Evolutionary conservation across 2,888 invertebrate species (phyloP).

Genomic region (Drosophila meridiana): DNA sequence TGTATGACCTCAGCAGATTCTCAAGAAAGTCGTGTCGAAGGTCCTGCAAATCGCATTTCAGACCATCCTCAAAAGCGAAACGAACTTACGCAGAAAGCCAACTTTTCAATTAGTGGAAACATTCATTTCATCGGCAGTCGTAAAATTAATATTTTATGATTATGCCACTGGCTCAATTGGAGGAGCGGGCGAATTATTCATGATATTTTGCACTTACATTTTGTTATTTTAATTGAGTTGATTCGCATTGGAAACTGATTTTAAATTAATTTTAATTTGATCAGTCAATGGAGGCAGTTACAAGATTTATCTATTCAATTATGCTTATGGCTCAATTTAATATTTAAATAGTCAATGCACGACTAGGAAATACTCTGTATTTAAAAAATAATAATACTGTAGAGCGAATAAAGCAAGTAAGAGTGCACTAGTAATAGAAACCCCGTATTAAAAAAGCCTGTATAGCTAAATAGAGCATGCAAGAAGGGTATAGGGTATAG

Average conservation of each 20-base stretch:
- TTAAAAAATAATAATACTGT: not conserved
- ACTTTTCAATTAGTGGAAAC: constrained; percentile 25
- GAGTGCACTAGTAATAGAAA: no score
- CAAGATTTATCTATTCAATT: constrained; percentile 24
- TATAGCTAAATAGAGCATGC: no score
- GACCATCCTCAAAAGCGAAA: constrained; percentile 8
- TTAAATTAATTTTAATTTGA: constrained; percentile 17
- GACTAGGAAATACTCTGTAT: not conserved
- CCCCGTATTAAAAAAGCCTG: no score
- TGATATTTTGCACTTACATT: not conserved
- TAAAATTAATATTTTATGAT: constrained; percentile 11
- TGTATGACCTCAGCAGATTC: constrained; percentile 63
- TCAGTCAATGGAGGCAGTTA: constrained; percentile 6
- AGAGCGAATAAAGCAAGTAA: no score
- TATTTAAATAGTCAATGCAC: not conserved
- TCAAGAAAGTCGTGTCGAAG: not conserved
- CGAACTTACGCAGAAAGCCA: constrained; percentile 10
- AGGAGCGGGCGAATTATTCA: not conserved
- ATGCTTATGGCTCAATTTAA: constrained; percentile 17
- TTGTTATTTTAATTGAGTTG: constrained; percentile 12
- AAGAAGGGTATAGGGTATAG: no score
- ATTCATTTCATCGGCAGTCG: constrained; percentile 7
- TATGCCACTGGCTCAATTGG: not conserved
- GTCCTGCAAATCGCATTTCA: constrained; percentile 13
- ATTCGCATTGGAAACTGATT: not conserved